Evolutionary conservation across 2,113 vertebrate species (phyloP), one percentile per base, ranked within the genome.

Genomic region (Bubo bubo): DNA sequence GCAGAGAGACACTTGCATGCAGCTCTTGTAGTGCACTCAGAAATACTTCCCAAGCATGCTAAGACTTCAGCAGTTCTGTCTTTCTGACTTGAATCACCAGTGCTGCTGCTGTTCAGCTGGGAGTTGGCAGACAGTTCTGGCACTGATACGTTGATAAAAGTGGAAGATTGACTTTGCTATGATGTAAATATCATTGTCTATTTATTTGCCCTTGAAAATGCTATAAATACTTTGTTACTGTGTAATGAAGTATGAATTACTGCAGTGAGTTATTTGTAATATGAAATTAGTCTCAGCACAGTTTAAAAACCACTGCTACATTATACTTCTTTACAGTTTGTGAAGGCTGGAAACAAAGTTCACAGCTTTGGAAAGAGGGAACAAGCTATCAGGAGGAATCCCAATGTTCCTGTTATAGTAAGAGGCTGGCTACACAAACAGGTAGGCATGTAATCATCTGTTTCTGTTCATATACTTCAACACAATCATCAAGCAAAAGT

Each of bases 361-460:
- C 99, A 99, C 94, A 99, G 99, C 97, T 99, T 99, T 97, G 99
- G 99, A 59, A 99, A 99, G 97, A 98, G 99, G 90, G 99, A 99
- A 47, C 99, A 99, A 67, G 98, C 99, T 30, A 99, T 99, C 97
- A 99, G 99, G 98, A 99, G 99, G 97, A 99, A 99, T 97, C 99
- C 98, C 59, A 99, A 99, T 74, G 97, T 99, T 96, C 99, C 99
- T 4, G 99, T 99, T 88, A 98, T 99, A 93, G 99, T 99, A 66
- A 98, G 99, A 97, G 99, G 99, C 89, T 99, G 99, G 99, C 98
- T 99, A 43, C 99, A 99, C 97, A 99, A 99, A 82, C 99, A 99
- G 99, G 99, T 99, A 63, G 91, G 96, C 7, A 0, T 49, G 26
- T 73, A 13, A 49, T 83, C 47, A 6, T 59, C 43, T 76, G 86